Evolutionary conservation across 2,888 invertebrate species (phyloP), one percentile per base, ranked within the genome.

Genomic region (Oscheius sp.): DNA sequence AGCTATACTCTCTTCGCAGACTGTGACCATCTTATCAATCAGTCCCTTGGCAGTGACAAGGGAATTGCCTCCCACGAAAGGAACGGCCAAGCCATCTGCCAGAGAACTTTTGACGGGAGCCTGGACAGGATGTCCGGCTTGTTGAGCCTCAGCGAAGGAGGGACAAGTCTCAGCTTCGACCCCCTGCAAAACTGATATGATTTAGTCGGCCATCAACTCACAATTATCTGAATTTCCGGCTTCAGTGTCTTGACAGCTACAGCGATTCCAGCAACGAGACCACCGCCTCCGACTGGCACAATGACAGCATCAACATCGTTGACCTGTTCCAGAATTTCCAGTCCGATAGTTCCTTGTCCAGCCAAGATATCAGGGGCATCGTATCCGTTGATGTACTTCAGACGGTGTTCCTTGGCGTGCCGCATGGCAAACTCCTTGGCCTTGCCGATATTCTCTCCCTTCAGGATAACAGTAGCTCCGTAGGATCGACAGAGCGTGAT

Each of bases 281-380:
- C 96, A 1, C 94, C 95, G n/a, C 96, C 96, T 0, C 96, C 96
- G 0, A 96, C 94, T 0, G 96, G 96, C 21, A 97, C 93, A 32
- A 97, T 91, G 42, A 96, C 93, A 0, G 96, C 96, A 90, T 96
- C 95, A 13, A 95, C 93, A 74, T 94, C 92, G 0, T 93, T 13
- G 2, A 82, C 84, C 90, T 96, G 95, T 87, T 96, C 95, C 35
- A 95, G 90, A 76, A 96, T 95, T 91, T 96, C 96, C 85, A 97
- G 90, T 0, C 95, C 96, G 87, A 96, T 92, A 0, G 96, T 96
- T 10, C 96, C 96, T 90, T 96, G 96, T 0, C 96, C 96, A 0
- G 96, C 95, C 92, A 96, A 93, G 79, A 96, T 95, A 89, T 96
- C 93, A 0, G 96, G 96, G 90, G 96, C 95, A 90, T 97, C 96